Conservation (phyloP, 2,113 vertebrate genomes). For the Cephalopholis sonnerati region DNA sequence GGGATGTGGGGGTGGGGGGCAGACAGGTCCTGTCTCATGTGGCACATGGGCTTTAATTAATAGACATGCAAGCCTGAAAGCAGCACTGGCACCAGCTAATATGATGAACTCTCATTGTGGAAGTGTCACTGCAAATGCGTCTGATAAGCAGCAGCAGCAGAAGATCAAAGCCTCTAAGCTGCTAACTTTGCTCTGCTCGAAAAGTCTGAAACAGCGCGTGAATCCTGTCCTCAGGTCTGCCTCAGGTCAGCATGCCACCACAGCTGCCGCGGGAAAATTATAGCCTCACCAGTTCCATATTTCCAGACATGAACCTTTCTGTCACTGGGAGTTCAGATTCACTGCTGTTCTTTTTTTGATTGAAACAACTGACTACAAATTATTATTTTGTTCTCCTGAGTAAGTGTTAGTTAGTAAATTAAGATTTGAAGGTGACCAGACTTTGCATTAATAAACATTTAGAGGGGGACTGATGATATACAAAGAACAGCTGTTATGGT, state of each 20-base stretch:
- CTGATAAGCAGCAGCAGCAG: constrained; percentile 48
- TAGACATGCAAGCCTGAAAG: constrained; percentile 16
- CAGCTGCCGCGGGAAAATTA: not conserved
- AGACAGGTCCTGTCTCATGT: constrained; percentile 18
- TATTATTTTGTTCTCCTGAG: no score
- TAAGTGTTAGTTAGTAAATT: no score
- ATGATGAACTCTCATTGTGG: constrained; percentile 51
- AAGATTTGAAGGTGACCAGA: not conserved
- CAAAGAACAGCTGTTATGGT: no score
- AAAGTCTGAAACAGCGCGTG: not conserved
- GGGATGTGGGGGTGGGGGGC: not conserved
- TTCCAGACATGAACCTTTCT: no score
- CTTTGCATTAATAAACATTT: no score
- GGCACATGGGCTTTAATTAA: constrained; percentile 39
- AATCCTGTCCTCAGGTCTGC: constrained; percentile 16
- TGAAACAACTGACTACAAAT: no score
- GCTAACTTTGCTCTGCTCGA: not conserved
- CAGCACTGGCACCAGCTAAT: constrained; percentile 36
- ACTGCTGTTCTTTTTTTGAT: no score
- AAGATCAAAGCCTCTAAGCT: constrained; percentile 46
- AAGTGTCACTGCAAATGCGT: constrained; percentile 31
- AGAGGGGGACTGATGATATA: not conserved
- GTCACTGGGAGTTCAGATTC: no score
- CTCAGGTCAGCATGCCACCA: not conserved
- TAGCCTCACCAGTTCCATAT: not conserved